Base-by-base conservation (phyloP, 1,140 invertebrate genomes). In the Battus philenor region DNA sequence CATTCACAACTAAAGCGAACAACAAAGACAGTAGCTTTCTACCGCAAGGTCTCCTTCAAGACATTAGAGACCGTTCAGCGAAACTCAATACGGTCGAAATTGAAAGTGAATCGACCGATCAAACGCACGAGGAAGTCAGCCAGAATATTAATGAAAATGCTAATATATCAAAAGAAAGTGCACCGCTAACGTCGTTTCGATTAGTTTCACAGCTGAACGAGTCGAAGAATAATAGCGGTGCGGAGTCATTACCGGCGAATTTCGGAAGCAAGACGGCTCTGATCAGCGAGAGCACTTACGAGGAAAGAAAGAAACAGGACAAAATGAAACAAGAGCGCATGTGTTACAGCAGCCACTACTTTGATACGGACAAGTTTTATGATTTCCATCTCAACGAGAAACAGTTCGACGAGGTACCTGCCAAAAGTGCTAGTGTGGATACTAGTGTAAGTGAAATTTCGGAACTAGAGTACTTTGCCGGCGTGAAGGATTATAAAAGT, bases 311-410 rank as follows among this genome's bases (percentile, higher is more conserved):
- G 50, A 76, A 87, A 44, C 70, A 87, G 22, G 79, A 89, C 50
- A 85, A 88, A 54, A 86, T 86, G 67, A 76, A 87, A 46, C 83
- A 87, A 50, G 86, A 88, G 36, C 76, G 80, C 39, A 83, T 88
- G 50, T 84, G 71, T 29, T 78, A 86, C 57, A 87, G 78, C 47
- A 85, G 81, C 39, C 80, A 87, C 63, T 89, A 88, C 52, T 93
- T 91, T 54, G 91, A 93, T 59, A 88, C 91, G 41, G 93, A 95
- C 81, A 90, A 91, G 70, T 94, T 90, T 73, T 94, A 93, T 61
- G 90, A 92, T 60, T 96, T 96, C 60, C 94, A 95, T 74, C 75
- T 95, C 41, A 93, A 94, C 61, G 94, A 95, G 64, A 89, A 91
- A 46, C 88, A 90, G 50, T 89, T 89, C 54, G 88, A 89, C 41